A percentile compares a stretch with the other conserved stretches of the same genome.
Conservation (phyloP, 2,797 vertebrate genomes). For the Pitangus sulphuratus region DNA sequence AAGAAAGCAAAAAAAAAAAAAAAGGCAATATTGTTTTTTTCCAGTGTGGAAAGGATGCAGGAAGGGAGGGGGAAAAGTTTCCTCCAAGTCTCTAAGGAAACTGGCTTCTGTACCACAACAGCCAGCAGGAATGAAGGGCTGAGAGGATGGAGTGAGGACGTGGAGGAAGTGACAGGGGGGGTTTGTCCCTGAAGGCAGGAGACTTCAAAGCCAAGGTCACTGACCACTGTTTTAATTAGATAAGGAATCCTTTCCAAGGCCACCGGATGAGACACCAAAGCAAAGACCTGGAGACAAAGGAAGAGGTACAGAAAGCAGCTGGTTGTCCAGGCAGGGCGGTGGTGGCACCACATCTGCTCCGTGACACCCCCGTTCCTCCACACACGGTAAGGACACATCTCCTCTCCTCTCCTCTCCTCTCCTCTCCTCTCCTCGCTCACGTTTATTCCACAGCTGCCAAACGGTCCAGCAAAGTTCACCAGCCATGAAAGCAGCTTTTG, state of each 20-base stretch:
- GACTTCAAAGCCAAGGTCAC: background rate
- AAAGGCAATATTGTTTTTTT: conserved; percentile 28
- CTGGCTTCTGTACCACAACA: background rate
- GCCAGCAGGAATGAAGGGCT: background rate
- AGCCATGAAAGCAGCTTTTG: background rate
- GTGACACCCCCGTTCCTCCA: rapidly evolving
- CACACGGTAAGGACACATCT: background rate
- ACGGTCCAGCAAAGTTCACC: background rate
- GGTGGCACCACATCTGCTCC: rapidly evolving
- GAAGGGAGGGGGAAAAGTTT: conserved; percentile 28
- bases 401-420: background rate
- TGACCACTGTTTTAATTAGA: background rate
- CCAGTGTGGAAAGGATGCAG: conserved; percentile 57
- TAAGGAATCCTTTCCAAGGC: background rate
- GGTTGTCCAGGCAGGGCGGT: rapidly evolving
- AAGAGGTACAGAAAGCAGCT: background rate
- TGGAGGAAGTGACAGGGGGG: background rate
- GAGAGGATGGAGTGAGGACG: background rate
- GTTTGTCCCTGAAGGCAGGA: background rate
- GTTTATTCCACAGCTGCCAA: background rate
- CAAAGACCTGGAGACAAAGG: background rate
- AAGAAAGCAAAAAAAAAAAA: background rate
- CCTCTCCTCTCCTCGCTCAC: background rate
- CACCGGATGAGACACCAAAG: background rate
- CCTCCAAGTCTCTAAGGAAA: conserved; percentile 38